Conservation (phyloP, 2,113 vertebrate species). For the Thunnus maccoyii region DNA sequence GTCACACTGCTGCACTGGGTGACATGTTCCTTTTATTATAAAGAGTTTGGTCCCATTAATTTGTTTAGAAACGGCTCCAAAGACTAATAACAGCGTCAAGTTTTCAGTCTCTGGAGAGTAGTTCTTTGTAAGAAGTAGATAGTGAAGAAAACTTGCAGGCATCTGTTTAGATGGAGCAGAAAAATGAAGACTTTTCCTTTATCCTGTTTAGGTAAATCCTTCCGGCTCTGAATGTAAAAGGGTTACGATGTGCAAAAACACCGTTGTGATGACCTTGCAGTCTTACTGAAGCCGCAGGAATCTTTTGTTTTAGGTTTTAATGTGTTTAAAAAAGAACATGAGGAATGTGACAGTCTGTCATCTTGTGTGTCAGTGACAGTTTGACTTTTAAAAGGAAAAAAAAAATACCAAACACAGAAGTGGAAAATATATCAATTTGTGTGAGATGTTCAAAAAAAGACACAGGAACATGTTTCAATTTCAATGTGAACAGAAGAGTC, state of each 20-base stretch:
- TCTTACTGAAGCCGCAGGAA: constrained; percentile 1
- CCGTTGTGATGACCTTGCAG: constrained; percentile 21
- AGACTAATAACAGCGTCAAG: no score
- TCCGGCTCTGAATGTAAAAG: no score
- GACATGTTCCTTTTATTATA: no score
- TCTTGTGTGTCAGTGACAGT: not conserved
- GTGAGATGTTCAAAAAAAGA: not conserved
- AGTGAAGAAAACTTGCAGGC: no score
- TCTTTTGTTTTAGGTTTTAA: not conserved
- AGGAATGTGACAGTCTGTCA: constrained; percentile 28
- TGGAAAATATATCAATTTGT: constrained; percentile 32
- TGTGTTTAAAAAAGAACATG: constrained; percentile 20
- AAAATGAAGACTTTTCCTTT: not conserved
- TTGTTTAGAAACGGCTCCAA: no score
- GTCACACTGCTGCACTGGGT: no score
- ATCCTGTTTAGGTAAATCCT: not conserved
- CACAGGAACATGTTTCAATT: constrained; percentile 8
- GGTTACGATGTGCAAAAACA: no score
- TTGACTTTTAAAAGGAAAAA: constrained; percentile 26
- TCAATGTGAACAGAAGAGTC: no score
- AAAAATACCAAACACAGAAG: constrained; percentile 14
- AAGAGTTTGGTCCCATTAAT: no score
- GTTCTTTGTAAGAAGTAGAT: no score
- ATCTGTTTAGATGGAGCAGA: no score
- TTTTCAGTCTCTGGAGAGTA: no score